These are phyloP conservation scores for Brachyrhaphis roseni DNA, from an alignment of 2,797 vertebrate genomes.

Conservation along the genomic window DNA sequence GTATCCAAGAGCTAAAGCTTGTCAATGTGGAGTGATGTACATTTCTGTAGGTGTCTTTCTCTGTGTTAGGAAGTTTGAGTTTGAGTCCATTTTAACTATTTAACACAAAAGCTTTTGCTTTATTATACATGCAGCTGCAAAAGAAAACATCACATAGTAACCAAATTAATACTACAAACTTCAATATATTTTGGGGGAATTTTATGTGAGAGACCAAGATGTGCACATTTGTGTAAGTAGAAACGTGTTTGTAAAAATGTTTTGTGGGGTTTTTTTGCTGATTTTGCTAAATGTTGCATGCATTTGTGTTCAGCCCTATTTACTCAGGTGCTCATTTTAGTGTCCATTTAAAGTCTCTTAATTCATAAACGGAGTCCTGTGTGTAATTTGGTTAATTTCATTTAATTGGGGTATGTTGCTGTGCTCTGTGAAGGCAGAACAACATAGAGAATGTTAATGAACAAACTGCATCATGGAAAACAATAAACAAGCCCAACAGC, in stretches of 20 bases:
- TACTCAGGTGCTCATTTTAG: neutral
- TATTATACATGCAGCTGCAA: neutral
- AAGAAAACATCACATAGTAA: neutral
- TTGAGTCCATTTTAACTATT: neutral
- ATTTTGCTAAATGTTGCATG: neutral
- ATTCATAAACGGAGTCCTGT: neutral
- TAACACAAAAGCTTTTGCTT: conserved; percentile 12
- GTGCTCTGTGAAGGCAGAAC: neutral
- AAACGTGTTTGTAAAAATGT: neutral
- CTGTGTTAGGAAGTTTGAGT: conserved; percentile 14
- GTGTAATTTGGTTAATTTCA: neutral
- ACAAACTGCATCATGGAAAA: neutral
- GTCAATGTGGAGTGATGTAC: conserved; percentile 26
- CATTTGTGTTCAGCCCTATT: neutral
- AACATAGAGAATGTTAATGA: neutral
- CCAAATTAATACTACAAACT: neutral
- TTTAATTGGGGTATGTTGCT: neutral
- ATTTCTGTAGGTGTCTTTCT: conserved; percentile 11
- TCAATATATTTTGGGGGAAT: neutral
- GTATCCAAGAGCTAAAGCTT: conserved; percentile 43
- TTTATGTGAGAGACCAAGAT: neutral
- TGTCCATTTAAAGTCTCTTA: neutral
- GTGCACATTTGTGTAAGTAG: neutral
- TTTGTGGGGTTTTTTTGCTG: neutral
- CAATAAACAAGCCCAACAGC: neutral